phyloP scores from a whole-genome alignment of 2,888 invertebrate species.

The Leptopterna dolabrata region DNA sequence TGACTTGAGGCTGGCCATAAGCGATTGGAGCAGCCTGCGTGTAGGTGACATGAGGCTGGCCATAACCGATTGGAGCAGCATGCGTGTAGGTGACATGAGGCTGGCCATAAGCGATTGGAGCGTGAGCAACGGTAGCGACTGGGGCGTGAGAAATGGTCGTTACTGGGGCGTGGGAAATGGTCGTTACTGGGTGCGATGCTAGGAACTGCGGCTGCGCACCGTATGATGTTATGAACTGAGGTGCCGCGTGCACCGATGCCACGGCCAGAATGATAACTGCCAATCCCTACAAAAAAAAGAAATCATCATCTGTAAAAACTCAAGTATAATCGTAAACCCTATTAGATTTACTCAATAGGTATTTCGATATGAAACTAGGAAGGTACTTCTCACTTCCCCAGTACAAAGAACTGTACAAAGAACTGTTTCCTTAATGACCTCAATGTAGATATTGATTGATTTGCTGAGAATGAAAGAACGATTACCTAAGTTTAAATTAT shows the following conservation, averaged over 20 bases:
- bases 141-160: conserved; percentile 31
- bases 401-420: too few species aligned
- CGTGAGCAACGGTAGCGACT: not conserved
- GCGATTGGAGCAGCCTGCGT: conserved; percentile 49
- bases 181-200: not conserved
- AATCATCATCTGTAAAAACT: not conserved
- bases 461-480: too few species aligned
- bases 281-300: not conserved
- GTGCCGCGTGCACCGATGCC: conserved; percentile 25
- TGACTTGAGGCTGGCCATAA: conserved; percentile 17
- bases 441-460: too few species aligned
- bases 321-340: too few species aligned
- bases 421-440: too few species aligned
- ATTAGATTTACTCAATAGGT: too few species aligned
- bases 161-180: conserved; percentile 40
- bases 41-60: conserved; percentile 10
- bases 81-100: not conserved
- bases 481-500: too few species aligned
- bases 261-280: not conserved
- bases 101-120: conserved; percentile 41
- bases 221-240: conserved; percentile 40
- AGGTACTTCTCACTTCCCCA: too few species aligned
- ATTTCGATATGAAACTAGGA: too few species aligned
- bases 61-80: too few species aligned
- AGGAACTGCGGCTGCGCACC: not conserved